Percentiles rank a stretch among this genome's conserved stretches.
phyloP scores from a whole-genome alignment of 2,113 vertebrate genomes.

The Cranoglanis bouderius region DNA sequence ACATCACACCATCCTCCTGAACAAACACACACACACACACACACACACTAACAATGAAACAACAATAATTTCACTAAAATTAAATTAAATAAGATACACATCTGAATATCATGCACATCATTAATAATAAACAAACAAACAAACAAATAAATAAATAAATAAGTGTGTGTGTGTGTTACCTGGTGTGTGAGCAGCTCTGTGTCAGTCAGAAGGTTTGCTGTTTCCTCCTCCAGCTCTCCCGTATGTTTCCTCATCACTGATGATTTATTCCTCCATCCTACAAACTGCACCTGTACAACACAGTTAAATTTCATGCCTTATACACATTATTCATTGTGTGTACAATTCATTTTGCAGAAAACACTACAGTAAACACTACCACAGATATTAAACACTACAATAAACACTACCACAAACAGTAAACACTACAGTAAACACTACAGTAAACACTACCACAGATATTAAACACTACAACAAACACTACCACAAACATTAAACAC shows the following conservation, averaged over 20 bases:
- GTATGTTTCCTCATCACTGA: slow-evolving; percentile 71
- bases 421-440: not conserved
- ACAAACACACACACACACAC: slow-evolving; percentile 54
- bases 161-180: slow-evolving; percentile 57
- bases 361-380: not conserved
- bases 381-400: too few relatives aligned
- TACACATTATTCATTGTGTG: not conserved
- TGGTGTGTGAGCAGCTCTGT: slow-evolving; percentile 72
- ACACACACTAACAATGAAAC: slow-evolving; percentile 44
- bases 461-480: too few relatives aligned
- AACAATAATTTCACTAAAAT: not conserved
- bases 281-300: slow-evolving; percentile 74
- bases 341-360: not conserved
- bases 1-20: slow-evolving; percentile 76
- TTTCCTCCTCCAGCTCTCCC: slow-evolving; percentile 70
- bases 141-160: not conserved
- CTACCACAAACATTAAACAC: too few relatives aligned
- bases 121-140: not conserved
- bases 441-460: too few relatives aligned
- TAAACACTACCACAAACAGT: too few relatives aligned
- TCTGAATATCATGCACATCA: slow-evolving; percentile 51
- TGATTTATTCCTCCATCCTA: slow-evolving; percentile 80
- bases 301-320: not conserved
- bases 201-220: slow-evolving; percentile 70
- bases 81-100: not conserved